A percentile compares a stretch with the other conserved stretches of the same genome.
These are phyloP conservation scores for Lynx canadensis DNA, from an alignment of 2,113 vertebrate species.

Conservation along the genomic window DNA sequence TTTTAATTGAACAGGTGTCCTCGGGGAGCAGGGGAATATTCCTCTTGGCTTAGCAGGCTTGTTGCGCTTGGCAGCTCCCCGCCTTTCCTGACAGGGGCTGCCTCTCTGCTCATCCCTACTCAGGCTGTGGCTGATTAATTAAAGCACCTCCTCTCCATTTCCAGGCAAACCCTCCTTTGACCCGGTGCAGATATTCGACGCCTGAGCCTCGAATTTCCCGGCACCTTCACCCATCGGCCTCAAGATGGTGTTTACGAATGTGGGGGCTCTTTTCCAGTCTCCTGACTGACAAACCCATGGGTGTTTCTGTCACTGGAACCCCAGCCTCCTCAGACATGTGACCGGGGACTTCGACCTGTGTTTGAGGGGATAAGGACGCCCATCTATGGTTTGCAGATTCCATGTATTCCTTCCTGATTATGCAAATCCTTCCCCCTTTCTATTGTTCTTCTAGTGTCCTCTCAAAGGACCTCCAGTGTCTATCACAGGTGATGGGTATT, in stretches of 20 bases:
- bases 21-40: neutral
- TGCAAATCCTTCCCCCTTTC: neutral
- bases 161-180: conserved; percentile 33
- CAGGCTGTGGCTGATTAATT: neutral
- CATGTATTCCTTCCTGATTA: neutral
- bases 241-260: neutral
- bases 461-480: conserved; percentile 29
- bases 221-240: neutral
- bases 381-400: neutral
- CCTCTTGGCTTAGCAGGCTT: neutral
- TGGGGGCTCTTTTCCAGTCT: neutral
- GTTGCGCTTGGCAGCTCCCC: neutral
- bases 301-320: neutral
- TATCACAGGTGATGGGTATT: neutral
- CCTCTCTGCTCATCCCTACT: neutral
- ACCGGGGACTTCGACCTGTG: neutral
- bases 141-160: neutral
- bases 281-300: neutral
- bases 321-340: neutral
- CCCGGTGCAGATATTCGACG: rapidly evolving
- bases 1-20: conserved; percentile 18
- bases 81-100: neutral
- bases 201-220: neutral
- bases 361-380: neutral
- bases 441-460: conserved; percentile 28